Evolutionary conservation across 2,113 vertebrate species (phyloP).

Genomic region (Misgurnus mizolepis): DNA sequence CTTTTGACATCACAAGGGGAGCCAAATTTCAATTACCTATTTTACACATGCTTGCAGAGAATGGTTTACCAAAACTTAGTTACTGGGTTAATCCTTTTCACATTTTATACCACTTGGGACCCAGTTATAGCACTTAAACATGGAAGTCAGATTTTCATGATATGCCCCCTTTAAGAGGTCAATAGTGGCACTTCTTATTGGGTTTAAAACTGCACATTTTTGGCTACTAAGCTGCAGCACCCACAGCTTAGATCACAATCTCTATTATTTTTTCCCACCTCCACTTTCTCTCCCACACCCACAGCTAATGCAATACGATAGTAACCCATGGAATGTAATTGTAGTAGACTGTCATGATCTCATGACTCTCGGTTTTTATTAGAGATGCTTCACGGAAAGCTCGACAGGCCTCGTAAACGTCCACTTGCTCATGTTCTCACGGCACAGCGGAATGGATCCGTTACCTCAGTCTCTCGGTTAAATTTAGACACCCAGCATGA

Average conservation of each 20-base stretch:
- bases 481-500: slow-evolving; percentile 74
- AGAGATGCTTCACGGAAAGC: slow-evolving; percentile 13
- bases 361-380: slow-evolving; percentile 24
- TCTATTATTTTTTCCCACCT: background rate
- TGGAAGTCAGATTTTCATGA: no score
- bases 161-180: no score
- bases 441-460: slow-evolving; percentile 39
- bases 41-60: no score
- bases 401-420: slow-evolving; percentile 9
- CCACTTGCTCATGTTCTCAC: background rate
- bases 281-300: background rate
- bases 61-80: no score
- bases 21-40: no score
- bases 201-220: background rate
- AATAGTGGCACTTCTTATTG: background rate
- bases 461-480: slow-evolving; percentile 66
- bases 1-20: no score
- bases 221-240: background rate
- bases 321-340: background rate
- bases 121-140: no score
- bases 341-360: slow-evolving; percentile 6
- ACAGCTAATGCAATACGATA: background rate
- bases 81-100: no score
- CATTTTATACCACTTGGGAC: no score
- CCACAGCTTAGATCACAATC: background rate